Evolutionary conservation across 2,113 vertebrate species (phyloP), one percentile per base, ranked within the genome.

Genomic region (Barbus barbus): DNA sequence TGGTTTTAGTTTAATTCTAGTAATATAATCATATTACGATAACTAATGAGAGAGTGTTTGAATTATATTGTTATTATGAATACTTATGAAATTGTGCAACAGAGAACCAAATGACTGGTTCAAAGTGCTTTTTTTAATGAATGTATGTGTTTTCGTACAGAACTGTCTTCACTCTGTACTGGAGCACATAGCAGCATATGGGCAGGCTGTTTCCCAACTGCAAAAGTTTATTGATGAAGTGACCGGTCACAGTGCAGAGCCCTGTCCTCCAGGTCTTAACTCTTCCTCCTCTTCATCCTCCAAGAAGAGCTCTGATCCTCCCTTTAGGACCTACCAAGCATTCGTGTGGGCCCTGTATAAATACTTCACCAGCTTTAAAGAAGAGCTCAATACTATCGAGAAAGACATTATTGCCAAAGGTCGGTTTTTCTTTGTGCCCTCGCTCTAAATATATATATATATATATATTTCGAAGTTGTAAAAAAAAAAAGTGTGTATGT

Each of bases 181-280:
- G 89, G 97, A 99, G 83, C 96, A 97, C 58, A 94, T 99, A 14
- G 97, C 98, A 0, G 94, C 96, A 0, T 99, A 98, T 67, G 98
- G 98, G 9, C 97, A 99, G 91, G 97, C 96, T 3, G 97, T 99
- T 26, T 97, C 94, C 85, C 91, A 95, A 78, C 94, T 99, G 12
- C 98, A 98, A 91, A 96, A 94, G 83, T 99, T 99, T 86, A 98
- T 99, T n/a, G 98, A 99, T 85, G 97, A 99, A 87, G 96, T 99
- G 86, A 97, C 96, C 78, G 97, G 97, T 0, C 94, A 98, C 91
- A 94, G 90, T 84, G 92, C 95, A 0, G 96, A 98, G 86, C 93
- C 74, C 0, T 63, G 88, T 18, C 92, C 92, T 0, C 95, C 95
- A 0, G 94, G 95, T 44, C 86, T 90, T 48, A 86, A 87, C 84